Conservation (phyloP, 2,113 vertebrate genomes). For the Rattus rattus region DNA sequence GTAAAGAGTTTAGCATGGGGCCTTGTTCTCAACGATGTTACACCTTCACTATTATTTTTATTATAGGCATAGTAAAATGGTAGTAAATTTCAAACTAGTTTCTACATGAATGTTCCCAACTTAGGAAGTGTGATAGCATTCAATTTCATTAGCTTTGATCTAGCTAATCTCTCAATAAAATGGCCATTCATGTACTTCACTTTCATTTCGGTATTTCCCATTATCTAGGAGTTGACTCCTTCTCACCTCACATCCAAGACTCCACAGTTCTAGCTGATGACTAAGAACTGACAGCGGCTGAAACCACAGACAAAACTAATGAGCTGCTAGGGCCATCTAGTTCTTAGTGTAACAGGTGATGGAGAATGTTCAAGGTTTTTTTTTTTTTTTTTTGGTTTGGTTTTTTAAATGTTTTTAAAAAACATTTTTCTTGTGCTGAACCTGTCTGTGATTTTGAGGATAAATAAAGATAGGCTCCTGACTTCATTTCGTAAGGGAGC, state of each 20-base stretch:
- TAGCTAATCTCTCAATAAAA: conserved; percentile 59
- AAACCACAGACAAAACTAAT: conserved; percentile 39
- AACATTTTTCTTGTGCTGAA: not conserved
- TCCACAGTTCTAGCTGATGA: conserved; percentile 1
- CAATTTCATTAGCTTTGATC: conserved; percentile 72
- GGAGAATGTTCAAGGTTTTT: conserved; percentile 27
- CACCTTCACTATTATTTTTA: conserved; percentile 56
- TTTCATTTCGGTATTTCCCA: conserved; percentile 61
- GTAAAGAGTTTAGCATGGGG: conserved; percentile 47
- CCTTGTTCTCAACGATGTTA: conserved; percentile 46
- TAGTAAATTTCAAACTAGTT: conserved; percentile 70
- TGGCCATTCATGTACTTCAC: conserved; percentile 19
- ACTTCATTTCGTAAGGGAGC: not conserved
- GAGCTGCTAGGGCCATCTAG: not conserved
- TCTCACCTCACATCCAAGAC: not conserved
- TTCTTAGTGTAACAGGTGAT: not conserved
- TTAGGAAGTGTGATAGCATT: conserved; percentile 72
- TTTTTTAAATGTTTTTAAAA: not conserved
- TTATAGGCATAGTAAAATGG: conserved; percentile 70
- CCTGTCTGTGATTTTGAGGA: not conserved
- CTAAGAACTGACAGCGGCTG: not conserved
- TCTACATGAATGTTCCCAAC: conserved; percentile 62
- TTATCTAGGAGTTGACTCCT: conserved; percentile 43
- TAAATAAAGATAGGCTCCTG: not conserved
- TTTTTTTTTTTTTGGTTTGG: not conserved